phyloP scores from a whole-genome alignment of 2,113 vertebrate species.

The Dolichotis patagonum region DNA sequence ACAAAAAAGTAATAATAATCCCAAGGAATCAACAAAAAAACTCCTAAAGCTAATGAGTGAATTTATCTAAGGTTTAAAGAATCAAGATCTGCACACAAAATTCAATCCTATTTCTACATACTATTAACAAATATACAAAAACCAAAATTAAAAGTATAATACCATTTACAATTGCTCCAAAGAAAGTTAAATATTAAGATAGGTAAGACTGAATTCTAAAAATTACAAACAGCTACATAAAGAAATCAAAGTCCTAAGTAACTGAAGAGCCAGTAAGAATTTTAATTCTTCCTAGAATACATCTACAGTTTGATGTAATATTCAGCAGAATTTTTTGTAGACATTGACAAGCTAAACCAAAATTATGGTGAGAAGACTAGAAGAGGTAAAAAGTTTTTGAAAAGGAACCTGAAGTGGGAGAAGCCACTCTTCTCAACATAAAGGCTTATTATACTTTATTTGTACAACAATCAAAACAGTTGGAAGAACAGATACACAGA shows the following conservation, averaged over 20 bases:
- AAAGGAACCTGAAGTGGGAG: not conserved
- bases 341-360: conserved; percentile 29
- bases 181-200: conserved; percentile 24
- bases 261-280: not conserved
- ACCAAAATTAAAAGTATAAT: not conserved
- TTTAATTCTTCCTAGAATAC: not conserved
- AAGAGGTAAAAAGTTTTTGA: not conserved
- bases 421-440: not conserved
- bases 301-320: conserved; percentile 4
- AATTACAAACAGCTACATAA: not conserved
- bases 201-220: conserved; percentile 34
- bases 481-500: not conserved
- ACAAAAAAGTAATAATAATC: not conserved
- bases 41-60: not conserved
- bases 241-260: conserved; percentile 12
- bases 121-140: not conserved
- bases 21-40: conserved; percentile 1
- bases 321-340: not conserved
- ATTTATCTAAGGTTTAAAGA: not conserved
- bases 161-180: not conserved
- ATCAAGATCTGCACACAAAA: not conserved
- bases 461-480: not conserved
- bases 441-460: not conserved
- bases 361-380: not conserved
- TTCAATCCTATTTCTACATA: not conserved